A percentile compares a stretch with the other conserved stretches of the same genome.
Evolutionary conservation across 2,888 invertebrate species (phyloP).

Genomic region (Augiades crinisus): DNA sequence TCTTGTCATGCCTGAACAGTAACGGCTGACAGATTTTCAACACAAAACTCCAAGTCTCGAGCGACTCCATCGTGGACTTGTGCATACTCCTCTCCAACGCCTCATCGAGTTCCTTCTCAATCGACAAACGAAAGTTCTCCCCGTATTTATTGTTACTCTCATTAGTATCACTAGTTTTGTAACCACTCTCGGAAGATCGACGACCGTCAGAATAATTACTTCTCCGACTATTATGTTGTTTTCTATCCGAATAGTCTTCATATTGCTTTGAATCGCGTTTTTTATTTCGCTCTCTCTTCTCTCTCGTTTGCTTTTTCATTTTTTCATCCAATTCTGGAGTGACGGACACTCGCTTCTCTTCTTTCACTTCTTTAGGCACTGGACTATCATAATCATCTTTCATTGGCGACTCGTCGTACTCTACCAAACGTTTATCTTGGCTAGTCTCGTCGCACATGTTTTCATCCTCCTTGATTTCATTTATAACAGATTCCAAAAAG

Average conservation of each 20-base stretch:
- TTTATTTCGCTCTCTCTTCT: conserved; percentile 43
- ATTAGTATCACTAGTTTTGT: conserved; percentile 47
- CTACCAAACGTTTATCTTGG: conserved; percentile 66
- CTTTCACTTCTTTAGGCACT: conserved; percentile 7
- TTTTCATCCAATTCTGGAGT: conserved; percentile 64
- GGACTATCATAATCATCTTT: conserved; percentile 40
- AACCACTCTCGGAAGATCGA: conserved; percentile 50
- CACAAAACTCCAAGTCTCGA: conserved; percentile 73
- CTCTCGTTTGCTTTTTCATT: conserved; percentile 44
- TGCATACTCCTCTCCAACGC: conserved; percentile 47
- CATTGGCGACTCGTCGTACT: conserved; percentile 66
- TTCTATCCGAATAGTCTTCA: not conserved
- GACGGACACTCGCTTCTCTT: conserved; percentile 42
- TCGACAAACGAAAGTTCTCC: conserved; percentile 44
- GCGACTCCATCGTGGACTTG: conserved; percentile 56
- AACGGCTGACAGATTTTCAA: conserved; percentile 72
- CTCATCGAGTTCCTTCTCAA: conserved; percentile 51
- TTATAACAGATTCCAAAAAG: conserved; percentile 70
- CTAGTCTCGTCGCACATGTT: conserved; percentile 55
- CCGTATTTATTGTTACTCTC: conserved; percentile 49
- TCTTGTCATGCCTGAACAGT: conserved; percentile 68
- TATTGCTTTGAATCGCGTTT: conserved; percentile 3
- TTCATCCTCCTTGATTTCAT: conserved; percentile 68
- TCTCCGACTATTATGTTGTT: not conserved
- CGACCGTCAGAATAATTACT: conserved; percentile 45